Evolutionary conservation across 2,888 invertebrate genomes (phyloP).

Genomic region (Hydriomena furcata): DNA sequence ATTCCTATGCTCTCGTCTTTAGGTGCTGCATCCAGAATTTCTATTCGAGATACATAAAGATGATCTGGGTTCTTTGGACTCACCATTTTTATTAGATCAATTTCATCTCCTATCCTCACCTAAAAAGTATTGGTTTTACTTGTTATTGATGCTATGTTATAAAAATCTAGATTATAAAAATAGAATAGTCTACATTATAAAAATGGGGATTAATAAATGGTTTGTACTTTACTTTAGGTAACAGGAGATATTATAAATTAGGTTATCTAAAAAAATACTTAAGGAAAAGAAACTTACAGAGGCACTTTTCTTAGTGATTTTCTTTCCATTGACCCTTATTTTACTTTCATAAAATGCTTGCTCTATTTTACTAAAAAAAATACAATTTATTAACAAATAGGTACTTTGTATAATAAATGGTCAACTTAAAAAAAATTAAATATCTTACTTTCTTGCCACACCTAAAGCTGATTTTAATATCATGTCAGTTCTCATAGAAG

Average conservation of each 20-base stretch:
- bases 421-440: too few species aligned
- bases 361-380: slow-evolving; percentile 88
- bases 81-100: slow-evolving; percentile 89
- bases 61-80: slow-evolving; percentile 87
- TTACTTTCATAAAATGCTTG: slow-evolving; percentile 91
- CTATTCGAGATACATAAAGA: slow-evolving; percentile 87
- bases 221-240: too few species aligned
- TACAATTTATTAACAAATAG: slow-evolving; percentile 2
- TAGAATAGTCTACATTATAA: too few species aligned
- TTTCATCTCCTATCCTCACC: slow-evolving; percentile 88
- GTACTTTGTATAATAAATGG: too few species aligned
- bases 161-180: too few species aligned
- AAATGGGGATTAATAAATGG: too few species aligned
- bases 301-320: slow-evolving; percentile 89
- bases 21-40: slow-evolving; percentile 81
- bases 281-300: slow-evolving; percentile 75
- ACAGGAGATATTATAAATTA: too few species aligned
- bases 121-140: slow-evolving; percentile 46
- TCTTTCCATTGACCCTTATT: slow-evolving; percentile 90
- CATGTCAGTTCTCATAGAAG: slow-evolving; percentile 87
- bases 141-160: too few species aligned
- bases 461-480: slow-evolving; percentile 87
- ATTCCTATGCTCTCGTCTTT: slow-evolving; percentile 83
- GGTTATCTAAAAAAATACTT: too few species aligned
- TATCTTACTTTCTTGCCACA: slow-evolving; percentile 87